phyloP scores from a whole-genome alignment of 2,113 vertebrate species.

The Cyanoderma ruficeps region DNA sequence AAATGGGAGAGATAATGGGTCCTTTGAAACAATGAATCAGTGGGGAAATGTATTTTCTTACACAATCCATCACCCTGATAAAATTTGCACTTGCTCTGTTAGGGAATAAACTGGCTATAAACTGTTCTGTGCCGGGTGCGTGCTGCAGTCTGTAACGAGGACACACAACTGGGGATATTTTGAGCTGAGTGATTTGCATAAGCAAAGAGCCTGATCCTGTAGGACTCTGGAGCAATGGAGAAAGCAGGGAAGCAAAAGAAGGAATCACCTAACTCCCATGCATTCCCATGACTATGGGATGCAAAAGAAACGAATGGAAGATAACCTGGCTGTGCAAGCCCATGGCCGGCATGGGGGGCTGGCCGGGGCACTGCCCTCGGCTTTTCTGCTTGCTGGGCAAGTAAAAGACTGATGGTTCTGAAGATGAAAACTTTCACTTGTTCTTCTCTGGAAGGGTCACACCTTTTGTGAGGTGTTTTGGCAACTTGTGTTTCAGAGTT shows the following conservation, averaged over 20 bases:
- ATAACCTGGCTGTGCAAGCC: rapidly evolving
- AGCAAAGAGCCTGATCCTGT: not conserved
- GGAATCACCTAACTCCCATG: not conserved
- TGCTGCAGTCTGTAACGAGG: constrained; percentile 6
- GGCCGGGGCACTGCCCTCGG: rapidly evolving
- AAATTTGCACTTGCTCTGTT: not conserved
- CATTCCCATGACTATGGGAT: not conserved
- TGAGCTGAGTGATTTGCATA: not conserved
- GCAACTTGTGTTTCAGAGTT: not conserved
- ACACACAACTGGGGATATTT: not conserved
- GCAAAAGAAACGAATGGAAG: not conserved
- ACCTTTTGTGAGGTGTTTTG: not conserved
- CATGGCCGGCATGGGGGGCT: rapidly evolving
- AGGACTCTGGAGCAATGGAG: not conserved
- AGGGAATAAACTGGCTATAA: not conserved
- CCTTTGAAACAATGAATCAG: constrained; percentile 43
- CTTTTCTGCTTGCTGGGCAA: not conserved
- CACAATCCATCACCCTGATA: not conserved
- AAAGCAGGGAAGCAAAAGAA: not conserved
- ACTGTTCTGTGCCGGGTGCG: not conserved
- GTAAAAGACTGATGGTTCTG: not conserved
- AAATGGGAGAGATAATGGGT: constrained; percentile 18
- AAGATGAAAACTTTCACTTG: not conserved
- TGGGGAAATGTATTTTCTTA: not conserved
- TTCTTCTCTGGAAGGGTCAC: not conserved